These are phyloP conservation scores for Scaeva pyrastri DNA, from an alignment of 2,888 invertebrate genomes.

Conservation along the genomic window DNA sequence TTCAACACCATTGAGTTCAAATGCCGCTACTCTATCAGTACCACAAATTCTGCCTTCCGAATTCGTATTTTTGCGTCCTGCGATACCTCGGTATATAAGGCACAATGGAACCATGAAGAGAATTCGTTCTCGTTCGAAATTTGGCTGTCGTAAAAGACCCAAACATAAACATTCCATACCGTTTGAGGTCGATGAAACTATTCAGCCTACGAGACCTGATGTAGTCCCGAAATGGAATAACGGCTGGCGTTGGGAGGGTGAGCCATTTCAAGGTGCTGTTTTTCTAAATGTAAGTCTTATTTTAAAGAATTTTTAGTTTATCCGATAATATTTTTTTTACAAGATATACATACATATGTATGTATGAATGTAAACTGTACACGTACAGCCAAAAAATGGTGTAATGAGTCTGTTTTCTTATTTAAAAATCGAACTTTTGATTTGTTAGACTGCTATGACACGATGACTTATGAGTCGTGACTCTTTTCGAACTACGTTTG, in stretches of 20 bases:
- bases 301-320: not conserved
- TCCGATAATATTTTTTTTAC: no score
- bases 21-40: constrained; percentile 46
- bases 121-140: constrained; percentile 82
- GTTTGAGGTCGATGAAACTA: constrained; percentile 84
- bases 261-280: constrained; percentile 92
- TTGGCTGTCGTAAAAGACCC: constrained; percentile 82
- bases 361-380: no score
- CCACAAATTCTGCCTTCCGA: constrained; percentile 78
- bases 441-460: no score
- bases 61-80: constrained; percentile 81
- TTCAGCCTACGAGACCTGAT: constrained; percentile 83
- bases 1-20: constrained; percentile 40
- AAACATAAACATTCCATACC: constrained; percentile 81
- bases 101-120: constrained; percentile 79
- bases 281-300: constrained; percentile 90
- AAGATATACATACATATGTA: no score
- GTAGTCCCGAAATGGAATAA: constrained; percentile 92
- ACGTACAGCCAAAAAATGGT: no score
- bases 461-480: no score
- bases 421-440: no score
- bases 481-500: no score
- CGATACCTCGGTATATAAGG: constrained; percentile 75
- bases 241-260: constrained; percentile 96
- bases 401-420: no score